phyloP scores from a whole-genome alignment of 2,113 vertebrate species.

The Antidorcas marsupialis region DNA sequence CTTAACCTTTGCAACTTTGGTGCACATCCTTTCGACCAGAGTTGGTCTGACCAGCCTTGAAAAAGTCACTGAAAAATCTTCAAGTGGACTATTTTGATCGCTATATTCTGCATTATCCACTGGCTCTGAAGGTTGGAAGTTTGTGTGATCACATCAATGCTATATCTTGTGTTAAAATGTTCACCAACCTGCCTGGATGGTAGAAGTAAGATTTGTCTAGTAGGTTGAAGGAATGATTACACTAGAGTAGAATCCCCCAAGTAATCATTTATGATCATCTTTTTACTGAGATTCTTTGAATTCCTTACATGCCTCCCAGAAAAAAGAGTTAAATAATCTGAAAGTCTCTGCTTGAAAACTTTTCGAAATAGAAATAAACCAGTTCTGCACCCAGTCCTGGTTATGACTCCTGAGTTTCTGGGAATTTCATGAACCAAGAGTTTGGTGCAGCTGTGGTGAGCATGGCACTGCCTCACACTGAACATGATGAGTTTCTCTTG shows the following conservation, averaged over 20 bases:
- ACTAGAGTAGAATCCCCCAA: background rate
- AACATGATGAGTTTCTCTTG: too few species aligned
- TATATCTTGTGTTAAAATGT: background rate
- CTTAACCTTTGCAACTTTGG: too few species aligned
- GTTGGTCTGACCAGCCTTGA: slow-evolving; percentile 78
- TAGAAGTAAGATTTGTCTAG: background rate
- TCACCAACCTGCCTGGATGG: background rate
- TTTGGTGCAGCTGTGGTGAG: too few species aligned
- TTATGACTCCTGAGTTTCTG: too few species aligned
- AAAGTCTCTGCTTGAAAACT: too few species aligned
- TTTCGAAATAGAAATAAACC: too few species aligned
- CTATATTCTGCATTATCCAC: slow-evolving; percentile 82
- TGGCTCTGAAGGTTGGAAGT: slow-evolving; percentile 80
- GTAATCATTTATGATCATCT: too few species aligned
- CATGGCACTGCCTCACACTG: too few species aligned
- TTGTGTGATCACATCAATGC: background rate
- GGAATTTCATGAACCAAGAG: too few species aligned
- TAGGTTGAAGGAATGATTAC: background rate
- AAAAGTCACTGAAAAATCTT: slow-evolving; percentile 43
- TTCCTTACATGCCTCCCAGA: too few species aligned
- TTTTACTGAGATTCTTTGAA: background rate
- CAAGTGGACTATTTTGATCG: slow-evolving; percentile 85
- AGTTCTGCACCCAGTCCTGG: too few species aligned
- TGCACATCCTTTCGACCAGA: slow-evolving; percentile 70
- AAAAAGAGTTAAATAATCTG: too few species aligned